These are phyloP conservation scores for Cotesia vestalis DNA, from an alignment of 1,140 invertebrate species.

Conservation along the genomic window DNA sequence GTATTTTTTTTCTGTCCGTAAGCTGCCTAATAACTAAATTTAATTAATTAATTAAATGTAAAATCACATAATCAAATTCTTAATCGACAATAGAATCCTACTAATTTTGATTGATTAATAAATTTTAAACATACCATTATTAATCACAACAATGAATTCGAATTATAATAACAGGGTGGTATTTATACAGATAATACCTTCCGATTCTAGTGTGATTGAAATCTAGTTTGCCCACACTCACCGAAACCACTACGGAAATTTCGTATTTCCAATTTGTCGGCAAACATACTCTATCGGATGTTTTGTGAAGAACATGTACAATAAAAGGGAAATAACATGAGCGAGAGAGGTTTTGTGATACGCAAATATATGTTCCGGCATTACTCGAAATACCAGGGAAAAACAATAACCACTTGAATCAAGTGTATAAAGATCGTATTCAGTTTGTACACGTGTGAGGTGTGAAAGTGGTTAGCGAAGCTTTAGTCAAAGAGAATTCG, in stretches of 20 bases:
- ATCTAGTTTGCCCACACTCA: slow-evolving; percentile 11
- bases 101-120: too few relatives aligned
- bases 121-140: too few relatives aligned
- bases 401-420: slow-evolving; percentile 24
- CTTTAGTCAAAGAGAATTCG: too few relatives aligned
- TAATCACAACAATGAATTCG: too few relatives aligned
- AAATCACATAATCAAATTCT: too few relatives aligned
- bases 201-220: slow-evolving; percentile 13
- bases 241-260: slow-evolving; percentile 17
- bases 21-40: too few relatives aligned
- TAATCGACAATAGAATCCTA: too few relatives aligned
- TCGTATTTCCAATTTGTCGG: slow-evolving; percentile 29
- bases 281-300: slow-evolving; percentile 9
- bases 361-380: too few relatives aligned
- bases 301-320: not conserved
- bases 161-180: too few relatives aligned
- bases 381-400: not conserved
- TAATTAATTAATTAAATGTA: too few relatives aligned
- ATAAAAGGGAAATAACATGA: not conserved
- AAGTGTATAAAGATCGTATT: slow-evolving; percentile 21
- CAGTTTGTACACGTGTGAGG: slow-evolving; percentile 22
- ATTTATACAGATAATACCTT: too few relatives aligned
- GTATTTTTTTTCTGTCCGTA: too few relatives aligned
- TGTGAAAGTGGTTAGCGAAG: not conserved
- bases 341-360: not conserved